phyloP scores from a whole-genome alignment of 2,113 vertebrate genomes.

The Oenanthe melanoleuca region DNA sequence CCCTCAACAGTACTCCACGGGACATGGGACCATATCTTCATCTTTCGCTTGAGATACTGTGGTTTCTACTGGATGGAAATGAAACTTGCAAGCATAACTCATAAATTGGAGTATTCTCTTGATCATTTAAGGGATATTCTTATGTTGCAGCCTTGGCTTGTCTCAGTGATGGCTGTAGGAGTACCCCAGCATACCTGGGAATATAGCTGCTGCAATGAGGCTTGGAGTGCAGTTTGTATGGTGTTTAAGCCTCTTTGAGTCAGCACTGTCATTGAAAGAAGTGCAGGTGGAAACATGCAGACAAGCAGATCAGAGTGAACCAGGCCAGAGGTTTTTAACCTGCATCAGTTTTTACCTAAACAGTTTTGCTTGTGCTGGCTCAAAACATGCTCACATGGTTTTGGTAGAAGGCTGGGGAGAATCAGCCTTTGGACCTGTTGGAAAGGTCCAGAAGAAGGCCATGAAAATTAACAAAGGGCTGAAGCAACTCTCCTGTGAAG shows the following conservation, averaged over 20 bases:
- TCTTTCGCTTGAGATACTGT: neutral
- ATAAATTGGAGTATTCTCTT: neutral
- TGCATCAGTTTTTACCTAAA: neutral
- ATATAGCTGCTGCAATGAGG: neutral
- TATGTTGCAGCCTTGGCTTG: neutral
- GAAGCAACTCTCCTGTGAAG: neutral
- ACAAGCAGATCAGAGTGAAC: neutral
- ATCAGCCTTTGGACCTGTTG: neutral
- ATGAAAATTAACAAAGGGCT: neutral
- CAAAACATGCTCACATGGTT: rapidly evolving
- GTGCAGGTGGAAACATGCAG: neutral
- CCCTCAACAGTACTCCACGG: neutral
- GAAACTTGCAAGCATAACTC: neutral
- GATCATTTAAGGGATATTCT: neutral
- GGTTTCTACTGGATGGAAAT: neutral
- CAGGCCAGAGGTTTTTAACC: neutral
- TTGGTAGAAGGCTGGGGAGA: neutral
- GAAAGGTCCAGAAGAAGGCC: neutral
- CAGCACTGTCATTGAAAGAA: neutral
- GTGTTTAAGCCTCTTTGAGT: neutral
- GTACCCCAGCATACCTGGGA: neutral
- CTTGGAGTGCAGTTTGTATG: neutral
- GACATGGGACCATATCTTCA: neutral
- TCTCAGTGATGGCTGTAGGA: neutral
- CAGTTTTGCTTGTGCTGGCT: neutral